Base-by-base conservation (phyloP, 2,113 vertebrate genomes). In the Cyprinodon brontotheroides region DNA sequence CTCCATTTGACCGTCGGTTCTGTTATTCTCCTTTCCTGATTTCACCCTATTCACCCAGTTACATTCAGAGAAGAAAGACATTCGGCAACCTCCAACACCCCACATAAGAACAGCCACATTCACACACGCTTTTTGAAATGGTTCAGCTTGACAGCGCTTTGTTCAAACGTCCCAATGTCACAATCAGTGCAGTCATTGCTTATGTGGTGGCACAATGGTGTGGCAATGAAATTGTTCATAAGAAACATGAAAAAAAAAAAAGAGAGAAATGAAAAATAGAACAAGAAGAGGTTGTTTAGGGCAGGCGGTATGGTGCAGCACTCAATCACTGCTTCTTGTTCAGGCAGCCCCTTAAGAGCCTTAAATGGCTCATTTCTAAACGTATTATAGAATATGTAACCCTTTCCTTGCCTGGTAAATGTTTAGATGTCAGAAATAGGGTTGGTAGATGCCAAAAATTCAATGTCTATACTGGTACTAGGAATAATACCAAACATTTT, bases 21-120 rank as follows among this genome's bases (percentile, higher is more conserved):
- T 13, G 12, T 68, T 53, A 43, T 65, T 74, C 15, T 62, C 12
- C 43, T 62, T 40, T 39, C 40, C 60, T 20, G 29, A 70, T 65
- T 57, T 60, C 11, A 3, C 11, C 47, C 4, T 39, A 39, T 60
- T 77, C 40, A 70, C 59, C 39, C 11, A 0, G 15, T 40, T 61
- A 0, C 43, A 50, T 62, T 65, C 15, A 61, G 45, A 64, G 45
- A 65, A 57, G n/a, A n/a, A 57, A 13, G 12, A 17, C 64, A 36
- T 63, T 63, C 11, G 8, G 43, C 60, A 37, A 50, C 20, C 5
- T 72, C 41, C 12, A 13, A n/a, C 39, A 38, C 29, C 41, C 12
- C 8, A n/a, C 39, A 38, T 17, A 41, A 39, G 12, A 41, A 43
- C 17, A 41, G 36, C 45, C 15, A n/a, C 5, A 48, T 15, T 47